These are phyloP conservation scores for Macheiramphus alcinus DNA, from an alignment of 2,113 vertebrate genomes.

Conservation along the genomic window DNA sequence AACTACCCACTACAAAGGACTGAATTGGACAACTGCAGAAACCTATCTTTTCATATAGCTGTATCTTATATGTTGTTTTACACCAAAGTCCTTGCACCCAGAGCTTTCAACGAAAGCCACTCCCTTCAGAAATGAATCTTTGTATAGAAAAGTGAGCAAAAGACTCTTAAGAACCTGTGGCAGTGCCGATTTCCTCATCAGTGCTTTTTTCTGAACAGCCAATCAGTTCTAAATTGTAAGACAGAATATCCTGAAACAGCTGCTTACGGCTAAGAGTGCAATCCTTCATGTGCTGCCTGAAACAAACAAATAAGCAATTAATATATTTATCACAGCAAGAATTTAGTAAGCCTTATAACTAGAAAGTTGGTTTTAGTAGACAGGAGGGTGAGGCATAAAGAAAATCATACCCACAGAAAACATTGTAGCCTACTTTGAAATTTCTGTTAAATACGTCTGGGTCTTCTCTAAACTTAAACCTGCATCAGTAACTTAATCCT, in stretches of 20 bases:
- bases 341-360: neutral
- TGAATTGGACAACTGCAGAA: neutral
- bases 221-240: slow-evolving; percentile 90
- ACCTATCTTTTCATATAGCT: neutral
- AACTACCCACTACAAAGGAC: neutral
- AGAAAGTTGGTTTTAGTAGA: neutral
- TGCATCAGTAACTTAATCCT: neutral
- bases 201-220: slow-evolving; percentile 86
- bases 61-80: neutral
- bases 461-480: neutral
- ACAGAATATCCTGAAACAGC: slow-evolving; percentile 93
- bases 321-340: neutral
- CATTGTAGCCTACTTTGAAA: neutral
- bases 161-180: slow-evolving; percentile 80
- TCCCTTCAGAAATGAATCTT: neutral
- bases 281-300: slow-evolving; percentile 96
- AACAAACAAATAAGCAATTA: slow-evolving; percentile 42
- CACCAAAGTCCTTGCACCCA: neutral
- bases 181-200: slow-evolving; percentile 78
- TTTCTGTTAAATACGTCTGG: neutral
- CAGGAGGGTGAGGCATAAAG: neutral
- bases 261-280: slow-evolving; percentile 86
- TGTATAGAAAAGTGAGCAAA: neutral
- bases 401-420: neutral
- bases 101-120: neutral